These are phyloP conservation scores for Myathropa florea DNA, from an alignment of 2,888 invertebrate genomes.

Conservation along the genomic window DNA sequence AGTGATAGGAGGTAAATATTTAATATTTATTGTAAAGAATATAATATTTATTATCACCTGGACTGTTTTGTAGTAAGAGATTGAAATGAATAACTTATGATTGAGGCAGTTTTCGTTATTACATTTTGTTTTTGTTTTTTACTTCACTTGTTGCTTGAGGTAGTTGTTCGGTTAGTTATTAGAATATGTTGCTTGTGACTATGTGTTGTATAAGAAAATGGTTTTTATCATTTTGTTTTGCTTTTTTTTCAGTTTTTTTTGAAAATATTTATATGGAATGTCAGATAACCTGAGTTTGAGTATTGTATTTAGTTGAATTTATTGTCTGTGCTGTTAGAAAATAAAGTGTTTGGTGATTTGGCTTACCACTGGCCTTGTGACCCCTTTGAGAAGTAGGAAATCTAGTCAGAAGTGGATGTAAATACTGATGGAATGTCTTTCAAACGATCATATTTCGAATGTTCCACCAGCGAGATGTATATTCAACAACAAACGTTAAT, in stretches of 20 bases:
- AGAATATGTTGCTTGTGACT: conserved; percentile 6
- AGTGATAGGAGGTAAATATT: conserved; percentile 48
- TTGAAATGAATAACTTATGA: conserved; percentile 47
- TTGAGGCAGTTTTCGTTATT: conserved; percentile 58
- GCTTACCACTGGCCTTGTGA: no score
- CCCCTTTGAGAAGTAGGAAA: no score
- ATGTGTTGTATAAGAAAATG: conserved; percentile 6
- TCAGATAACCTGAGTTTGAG: conserved; percentile 59
- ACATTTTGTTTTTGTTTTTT: conserved; percentile 28
- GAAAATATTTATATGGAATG: conserved; percentile 58
- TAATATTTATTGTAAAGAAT: conserved; percentile 31
- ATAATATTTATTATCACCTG: conserved; percentile 52
- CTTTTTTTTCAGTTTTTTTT: not conserved
- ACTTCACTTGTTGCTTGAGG: conserved; percentile 51
- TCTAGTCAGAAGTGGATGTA: no score
- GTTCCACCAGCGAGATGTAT: no score
- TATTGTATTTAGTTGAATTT: not conserved
- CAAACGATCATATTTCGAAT: no score
- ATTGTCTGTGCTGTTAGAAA: not conserved
- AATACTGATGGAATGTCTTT: no score
- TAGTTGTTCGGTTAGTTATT: conserved; percentile 48
- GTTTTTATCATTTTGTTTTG: conserved; percentile 27
- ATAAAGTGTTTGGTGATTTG: not conserved
- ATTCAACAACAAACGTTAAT: no score
- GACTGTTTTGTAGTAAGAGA: conserved; percentile 40